Percentiles rank a stretch among this genome's conserved stretches.
These are phyloP conservation scores for Pandemis corylana DNA, from an alignment of 2,888 invertebrate species.

Conservation along the genomic window DNA sequence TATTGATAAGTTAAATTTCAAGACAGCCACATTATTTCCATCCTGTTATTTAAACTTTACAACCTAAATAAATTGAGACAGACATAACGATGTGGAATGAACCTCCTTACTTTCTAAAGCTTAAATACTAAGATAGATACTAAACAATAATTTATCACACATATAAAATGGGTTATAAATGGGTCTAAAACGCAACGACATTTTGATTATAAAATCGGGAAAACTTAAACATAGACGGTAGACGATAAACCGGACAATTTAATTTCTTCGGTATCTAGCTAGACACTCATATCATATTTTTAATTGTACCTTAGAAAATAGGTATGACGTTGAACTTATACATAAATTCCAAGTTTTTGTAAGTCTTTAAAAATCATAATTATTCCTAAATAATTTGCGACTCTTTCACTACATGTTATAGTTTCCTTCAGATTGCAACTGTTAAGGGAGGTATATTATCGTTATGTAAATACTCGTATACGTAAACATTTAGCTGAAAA, in stretches of 20 bases:
- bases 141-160: background rate
- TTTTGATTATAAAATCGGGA: background rate
- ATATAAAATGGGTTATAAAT: background rate
- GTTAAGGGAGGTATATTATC: too few relatives aligned
- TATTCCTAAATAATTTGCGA: too few relatives aligned
- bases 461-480: too few relatives aligned
- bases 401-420: too few relatives aligned
- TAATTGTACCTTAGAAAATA: too few relatives aligned
- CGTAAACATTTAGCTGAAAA: too few relatives aligned
- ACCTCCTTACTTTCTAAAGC: background rate
- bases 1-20: background rate
- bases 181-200: conserved; percentile 19
- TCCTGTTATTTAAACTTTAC: too few relatives aligned
- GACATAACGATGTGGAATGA: conserved; percentile 13
- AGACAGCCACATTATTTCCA: background rate
- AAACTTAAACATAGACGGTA: background rate
- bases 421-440: too few relatives aligned
- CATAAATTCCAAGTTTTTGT: too few relatives aligned
- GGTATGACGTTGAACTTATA: too few relatives aligned
- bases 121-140: background rate
- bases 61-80: background rate
- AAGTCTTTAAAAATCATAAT: too few relatives aligned
- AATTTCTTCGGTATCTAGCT: background rate
- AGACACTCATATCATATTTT: too few relatives aligned
- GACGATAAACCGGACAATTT: background rate